Percentiles rank a stretch among this genome's conserved stretches.
phyloP scores from a whole-genome alignment of 2,797 vertebrate genomes.

The Coendou prehensilis region DNA sequence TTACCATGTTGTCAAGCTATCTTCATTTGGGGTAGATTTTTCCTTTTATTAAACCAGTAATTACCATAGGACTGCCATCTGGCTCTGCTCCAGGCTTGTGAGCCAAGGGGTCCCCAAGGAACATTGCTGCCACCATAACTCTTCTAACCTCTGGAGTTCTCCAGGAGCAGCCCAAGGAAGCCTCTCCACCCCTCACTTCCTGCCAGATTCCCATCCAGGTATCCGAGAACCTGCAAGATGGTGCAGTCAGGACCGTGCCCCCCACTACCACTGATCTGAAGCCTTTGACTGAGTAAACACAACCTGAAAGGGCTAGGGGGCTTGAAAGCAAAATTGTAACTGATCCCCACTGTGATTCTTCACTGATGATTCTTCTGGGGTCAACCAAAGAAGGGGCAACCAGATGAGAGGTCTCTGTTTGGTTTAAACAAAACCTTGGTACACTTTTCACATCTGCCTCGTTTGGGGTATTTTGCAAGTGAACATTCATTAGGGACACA shows the following conservation, averaged over 20 bases:
- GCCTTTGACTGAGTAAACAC: slow-evolving; percentile 86
- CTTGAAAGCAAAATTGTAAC: slow-evolving; percentile 88
- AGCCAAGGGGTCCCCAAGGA: slow-evolving; percentile 72
- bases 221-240: slow-evolving; percentile 69
- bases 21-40: slow-evolving; percentile 78
- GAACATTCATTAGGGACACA: slow-evolving; percentile 75
- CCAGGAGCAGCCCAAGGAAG: slow-evolving; percentile 54
- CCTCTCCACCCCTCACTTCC: slow-evolving; percentile 78
- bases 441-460: slow-evolving; percentile 77
- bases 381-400: slow-evolving; percentile 60
- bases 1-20: accelerated
- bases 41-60: slow-evolving; percentile 72
- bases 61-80: slow-evolving; percentile 62
- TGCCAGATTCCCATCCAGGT: slow-evolving; percentile 82
- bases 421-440: slow-evolving; percentile 83
- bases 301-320: slow-evolving; percentile 84
- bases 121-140: not conserved
- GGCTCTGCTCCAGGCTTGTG: slow-evolving; percentile 42
- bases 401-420: slow-evolving; percentile 80
- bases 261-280: slow-evolving; percentile 68
- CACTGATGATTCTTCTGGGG: slow-evolving; percentile 81
- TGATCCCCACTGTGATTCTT: slow-evolving; percentile 87
- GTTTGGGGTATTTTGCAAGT: slow-evolving; percentile 67
- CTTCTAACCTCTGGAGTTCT: slow-evolving; percentile 72
- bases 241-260: not conserved